A percentile compares a stretch with the other conserved stretches of the same genome.
phyloP scores from a whole-genome alignment of 2,888 invertebrate species.

The Ormyrus thymus region DNA sequence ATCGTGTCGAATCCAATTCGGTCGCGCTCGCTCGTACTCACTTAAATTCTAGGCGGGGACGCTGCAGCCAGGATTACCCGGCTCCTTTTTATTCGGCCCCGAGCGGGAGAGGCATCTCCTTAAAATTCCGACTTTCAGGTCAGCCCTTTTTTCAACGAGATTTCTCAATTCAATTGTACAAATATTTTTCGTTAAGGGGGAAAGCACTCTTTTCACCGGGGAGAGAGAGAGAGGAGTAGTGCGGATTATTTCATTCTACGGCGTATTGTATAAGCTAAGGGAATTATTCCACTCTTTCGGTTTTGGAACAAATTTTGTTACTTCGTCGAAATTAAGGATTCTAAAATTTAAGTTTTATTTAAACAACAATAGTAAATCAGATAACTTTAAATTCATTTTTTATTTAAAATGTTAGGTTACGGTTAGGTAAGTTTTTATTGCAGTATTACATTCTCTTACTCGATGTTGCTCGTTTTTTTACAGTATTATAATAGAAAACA shows the following conservation, averaged over 20 bases:
- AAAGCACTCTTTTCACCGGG: no score
- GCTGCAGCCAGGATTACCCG: slow-evolving; percentile 20
- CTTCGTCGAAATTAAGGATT: not conserved
- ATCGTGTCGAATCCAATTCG: slow-evolving; percentile 53
- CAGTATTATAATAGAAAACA: no score
- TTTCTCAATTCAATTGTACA: slow-evolving; percentile 12
- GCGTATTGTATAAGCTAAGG: no score
- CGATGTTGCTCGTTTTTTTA: no score
- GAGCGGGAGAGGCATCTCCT: slow-evolving; percentile 10
- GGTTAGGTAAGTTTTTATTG: no score
- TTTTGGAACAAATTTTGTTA: not conserved
- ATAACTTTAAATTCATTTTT: no score
- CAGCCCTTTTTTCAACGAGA: not conserved
- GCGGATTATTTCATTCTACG: no score
- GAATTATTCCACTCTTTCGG: not conserved
- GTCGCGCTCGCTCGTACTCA: slow-evolving; percentile 1
- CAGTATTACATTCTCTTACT: no score
- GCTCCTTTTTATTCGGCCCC: slow-evolving; percentile 23
- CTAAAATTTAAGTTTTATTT: no score
- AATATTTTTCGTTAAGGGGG: slow-evolving; percentile 7
- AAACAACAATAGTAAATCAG: no score
- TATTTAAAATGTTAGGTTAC: no score
- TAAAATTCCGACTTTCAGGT: slow-evolving; percentile 26
- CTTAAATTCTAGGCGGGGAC: slow-evolving; percentile 25
- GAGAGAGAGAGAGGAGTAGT: no score